phyloP scores from a whole-genome alignment of 2,888 invertebrate species.

The Tenthredo notha region DNA sequence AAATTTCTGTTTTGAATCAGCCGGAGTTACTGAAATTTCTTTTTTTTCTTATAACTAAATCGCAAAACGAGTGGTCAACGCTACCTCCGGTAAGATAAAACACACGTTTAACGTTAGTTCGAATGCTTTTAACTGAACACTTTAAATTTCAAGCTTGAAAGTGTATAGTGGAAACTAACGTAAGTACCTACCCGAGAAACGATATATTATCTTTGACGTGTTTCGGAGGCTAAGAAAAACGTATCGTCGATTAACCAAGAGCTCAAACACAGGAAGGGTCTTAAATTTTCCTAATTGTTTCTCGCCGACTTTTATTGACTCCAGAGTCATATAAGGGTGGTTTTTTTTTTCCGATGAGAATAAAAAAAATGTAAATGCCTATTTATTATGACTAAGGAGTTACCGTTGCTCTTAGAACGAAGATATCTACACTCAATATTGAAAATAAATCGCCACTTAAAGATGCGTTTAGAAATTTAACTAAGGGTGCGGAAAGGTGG shows the following conservation, averaged over 20 bases:
- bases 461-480: neutral
- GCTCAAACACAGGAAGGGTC: neutral
- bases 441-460: conserved; percentile 21
- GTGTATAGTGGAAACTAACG: neutral
- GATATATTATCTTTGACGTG: conserved; percentile 44
- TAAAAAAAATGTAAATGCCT: conserved; percentile 22
- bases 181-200: conserved; percentile 6
- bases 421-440: neutral
- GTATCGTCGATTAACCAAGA: neutral
- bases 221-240: neutral
- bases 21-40: neutral
- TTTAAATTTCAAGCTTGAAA: neutral
- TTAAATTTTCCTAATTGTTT: conserved; percentile 46
- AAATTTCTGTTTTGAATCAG: conserved; percentile 1
- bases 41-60: neutral
- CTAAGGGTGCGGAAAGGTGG: neutral
- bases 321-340: neutral
- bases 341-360: too few species aligned
- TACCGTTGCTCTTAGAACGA: neutral
- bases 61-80: neutral
- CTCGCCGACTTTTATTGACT: conserved; percentile 34
- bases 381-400: conserved; percentile 23
- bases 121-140: conserved; percentile 38
- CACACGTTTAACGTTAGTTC: conserved; percentile 3
- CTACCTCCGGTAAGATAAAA: conserved; percentile 17